Evolutionary conservation across 2,888 invertebrate genomes (phyloP).

Genomic region (Anthoptus insignis): DNA sequence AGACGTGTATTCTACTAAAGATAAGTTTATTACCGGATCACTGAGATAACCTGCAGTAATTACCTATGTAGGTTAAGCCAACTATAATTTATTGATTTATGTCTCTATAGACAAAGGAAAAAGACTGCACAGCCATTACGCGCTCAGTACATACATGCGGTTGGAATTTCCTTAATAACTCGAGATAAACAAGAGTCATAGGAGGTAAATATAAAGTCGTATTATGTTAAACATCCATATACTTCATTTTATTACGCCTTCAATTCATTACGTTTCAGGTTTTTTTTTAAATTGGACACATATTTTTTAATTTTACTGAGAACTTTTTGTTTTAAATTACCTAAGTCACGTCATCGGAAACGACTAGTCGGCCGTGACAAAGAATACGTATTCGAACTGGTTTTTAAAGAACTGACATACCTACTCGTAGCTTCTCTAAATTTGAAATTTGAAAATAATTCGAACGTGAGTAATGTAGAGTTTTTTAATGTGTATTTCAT

Average conservation of each 20-base stretch:
- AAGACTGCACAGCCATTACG: not conserved
- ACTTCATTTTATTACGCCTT: too few species aligned
- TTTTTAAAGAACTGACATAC: too few species aligned
- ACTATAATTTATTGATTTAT: not conserved
- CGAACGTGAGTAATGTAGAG: too few species aligned
- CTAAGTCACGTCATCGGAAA: not conserved
- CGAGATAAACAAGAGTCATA: not conserved
- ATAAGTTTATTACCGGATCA: not conserved
- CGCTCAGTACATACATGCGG: not conserved
- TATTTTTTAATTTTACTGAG: not conserved
- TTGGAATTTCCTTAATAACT: slow-evolving; percentile 2
- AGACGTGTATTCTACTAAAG: too few species aligned
- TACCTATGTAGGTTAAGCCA: not conserved
- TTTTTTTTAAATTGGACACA: too few species aligned
- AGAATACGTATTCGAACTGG: not conserved
- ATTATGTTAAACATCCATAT: too few species aligned
- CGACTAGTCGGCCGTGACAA: not conserved
- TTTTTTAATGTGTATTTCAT: too few species aligned
- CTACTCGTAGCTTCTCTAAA: too few species aligned
- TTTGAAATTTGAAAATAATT: too few species aligned
- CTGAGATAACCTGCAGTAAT: not conserved
- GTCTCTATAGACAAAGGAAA: not conserved
- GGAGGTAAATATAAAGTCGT: too few species aligned
- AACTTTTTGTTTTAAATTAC: not conserved
- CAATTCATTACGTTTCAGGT: too few species aligned